These are phyloP conservation scores for Enchytraeus crypticus DNA, from an alignment of 2,888 invertebrate species.

Conservation along the genomic window DNA sequence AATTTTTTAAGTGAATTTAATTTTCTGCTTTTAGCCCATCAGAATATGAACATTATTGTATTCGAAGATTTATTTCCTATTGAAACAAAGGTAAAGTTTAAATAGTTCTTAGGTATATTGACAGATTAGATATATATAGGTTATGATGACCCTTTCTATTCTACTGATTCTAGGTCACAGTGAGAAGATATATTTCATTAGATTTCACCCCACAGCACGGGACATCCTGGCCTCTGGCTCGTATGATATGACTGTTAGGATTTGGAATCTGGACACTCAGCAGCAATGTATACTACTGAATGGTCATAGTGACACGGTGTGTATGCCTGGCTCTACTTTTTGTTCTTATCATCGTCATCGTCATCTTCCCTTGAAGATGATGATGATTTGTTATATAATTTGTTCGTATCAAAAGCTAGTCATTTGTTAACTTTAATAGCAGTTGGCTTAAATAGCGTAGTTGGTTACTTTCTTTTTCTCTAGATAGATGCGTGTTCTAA, in stretches of 20 bases:
- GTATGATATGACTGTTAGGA: conserved; percentile 76
- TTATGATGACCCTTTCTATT: too few relatives aligned
- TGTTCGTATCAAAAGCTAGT: neutral
- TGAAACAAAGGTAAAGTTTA: too few relatives aligned
- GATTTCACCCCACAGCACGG: conserved; percentile 75
- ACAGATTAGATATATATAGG: too few relatives aligned
- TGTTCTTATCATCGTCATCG: neutral
- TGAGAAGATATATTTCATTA: conserved; percentile 80
- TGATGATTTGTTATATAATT: neutral
- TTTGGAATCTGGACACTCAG: conserved; percentile 64
- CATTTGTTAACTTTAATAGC: too few relatives aligned
- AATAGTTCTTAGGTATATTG: too few relatives aligned
- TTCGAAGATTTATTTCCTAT: too few relatives aligned
- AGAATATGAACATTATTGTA: too few relatives aligned
- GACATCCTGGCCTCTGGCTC: conserved; percentile 80
- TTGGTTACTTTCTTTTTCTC: too few relatives aligned
- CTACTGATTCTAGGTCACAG: conserved; percentile 73
- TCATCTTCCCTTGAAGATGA: neutral
- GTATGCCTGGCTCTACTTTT: neutral
- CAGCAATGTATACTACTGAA: conserved; percentile 56
- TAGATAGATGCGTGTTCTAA: too few relatives aligned
- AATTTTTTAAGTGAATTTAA: too few relatives aligned
- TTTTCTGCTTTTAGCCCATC: too few relatives aligned
- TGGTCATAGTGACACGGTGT: conserved; percentile 23
- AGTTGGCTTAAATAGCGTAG: too few relatives aligned